Conservation (phyloP, 2,113 vertebrate genomes). For the Phyllostomus discolor region DNA sequence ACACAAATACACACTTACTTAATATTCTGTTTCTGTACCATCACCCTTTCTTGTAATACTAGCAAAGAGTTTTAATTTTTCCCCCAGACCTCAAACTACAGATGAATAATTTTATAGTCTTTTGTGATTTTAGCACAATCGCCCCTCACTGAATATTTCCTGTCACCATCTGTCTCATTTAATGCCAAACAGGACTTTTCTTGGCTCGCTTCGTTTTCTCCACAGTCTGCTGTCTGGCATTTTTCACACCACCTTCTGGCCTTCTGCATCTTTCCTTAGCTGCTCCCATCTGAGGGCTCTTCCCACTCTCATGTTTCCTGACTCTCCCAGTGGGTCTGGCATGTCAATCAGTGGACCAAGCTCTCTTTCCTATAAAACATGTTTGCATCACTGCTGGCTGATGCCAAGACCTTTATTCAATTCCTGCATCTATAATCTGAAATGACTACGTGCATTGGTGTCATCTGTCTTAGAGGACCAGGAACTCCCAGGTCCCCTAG, state of each 20-base stretch:
- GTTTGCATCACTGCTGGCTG: neutral
- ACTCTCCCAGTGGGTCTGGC: neutral
- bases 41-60: constrained; percentile 50
- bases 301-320: neutral
- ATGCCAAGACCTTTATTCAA: neutral
- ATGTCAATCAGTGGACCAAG: neutral
- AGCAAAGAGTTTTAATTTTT: constrained; percentile 40
- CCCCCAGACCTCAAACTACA: constrained; percentile 55
- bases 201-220: constrained; percentile 53
- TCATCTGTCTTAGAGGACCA: neutral
- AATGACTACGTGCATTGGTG: neutral
- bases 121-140: constrained; percentile 59
- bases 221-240: constrained; percentile 32
- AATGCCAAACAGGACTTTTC: constrained; percentile 45
- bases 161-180: constrained; percentile 59
- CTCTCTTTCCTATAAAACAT: constrained; percentile 19
- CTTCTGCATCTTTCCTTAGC: constrained; percentile 32
- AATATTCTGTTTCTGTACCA: constrained; percentile 66
- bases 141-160: constrained; percentile 65
- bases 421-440: neutral
- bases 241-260: constrained; percentile 56
- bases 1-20: constrained; percentile 67
- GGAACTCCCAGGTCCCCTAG: neutral
- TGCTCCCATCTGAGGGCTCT: neutral
- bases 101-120: constrained; percentile 50